phyloP scores from a whole-genome alignment of 2,888 invertebrate species.

The Eristalis arbustorum region DNA sequence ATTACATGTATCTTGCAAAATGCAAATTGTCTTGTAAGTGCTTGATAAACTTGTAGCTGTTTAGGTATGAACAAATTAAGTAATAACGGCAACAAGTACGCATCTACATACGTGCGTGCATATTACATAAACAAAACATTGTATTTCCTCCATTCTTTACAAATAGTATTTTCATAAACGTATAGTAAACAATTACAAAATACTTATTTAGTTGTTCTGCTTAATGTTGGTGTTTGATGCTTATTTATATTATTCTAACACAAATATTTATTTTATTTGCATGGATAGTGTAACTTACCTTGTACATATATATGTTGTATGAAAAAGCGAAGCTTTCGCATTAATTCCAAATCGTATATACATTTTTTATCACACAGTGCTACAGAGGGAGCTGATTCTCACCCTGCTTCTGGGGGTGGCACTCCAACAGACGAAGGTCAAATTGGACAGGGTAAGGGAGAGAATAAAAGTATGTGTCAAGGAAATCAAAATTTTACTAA shows the following conservation, averaged over 20 bases:
- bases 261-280: background rate
- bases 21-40: background rate
- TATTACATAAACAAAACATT: no score
- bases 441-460: conserved; percentile 86
- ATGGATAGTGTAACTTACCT: background rate
- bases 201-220: background rate
- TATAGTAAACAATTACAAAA: background rate
- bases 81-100: background rate
- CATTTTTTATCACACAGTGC: conserved; percentile 83
- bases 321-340: background rate
- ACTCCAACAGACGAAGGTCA: conserved; percentile 90
- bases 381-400: conserved; percentile 94
- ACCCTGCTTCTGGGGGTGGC: conserved; percentile 88
- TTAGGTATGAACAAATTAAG: background rate
- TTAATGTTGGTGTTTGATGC: background rate
- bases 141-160: background rate
- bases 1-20: background rate
- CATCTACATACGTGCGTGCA: background rate
- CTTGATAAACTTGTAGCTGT: background rate
- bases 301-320: background rate
- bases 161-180: background rate
- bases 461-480: conserved; percentile 77
- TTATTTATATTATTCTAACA: background rate
- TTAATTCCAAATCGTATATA: background rate
- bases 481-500: conserved; percentile 72